These are phyloP conservation scores for Neria commutata DNA, from an alignment of 2,888 invertebrate genomes.

Conservation along the genomic window DNA sequence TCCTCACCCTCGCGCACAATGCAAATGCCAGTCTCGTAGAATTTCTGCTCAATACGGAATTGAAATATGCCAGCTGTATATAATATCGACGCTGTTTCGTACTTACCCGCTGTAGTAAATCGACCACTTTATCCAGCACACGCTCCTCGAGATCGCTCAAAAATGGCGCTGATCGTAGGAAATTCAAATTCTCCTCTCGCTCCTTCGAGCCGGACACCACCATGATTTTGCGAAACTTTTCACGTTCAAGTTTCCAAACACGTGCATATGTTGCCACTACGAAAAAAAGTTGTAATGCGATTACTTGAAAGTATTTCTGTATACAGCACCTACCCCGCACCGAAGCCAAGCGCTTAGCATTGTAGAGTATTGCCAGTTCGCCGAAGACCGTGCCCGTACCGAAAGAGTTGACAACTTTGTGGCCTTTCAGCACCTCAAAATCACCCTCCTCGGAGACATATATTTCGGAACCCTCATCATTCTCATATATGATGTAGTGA, in stretches of 20 bases:
- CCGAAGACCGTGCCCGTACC: conserved; percentile 85
- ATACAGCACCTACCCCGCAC: conserved; percentile 69
- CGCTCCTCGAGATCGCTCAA: conserved; percentile 74
- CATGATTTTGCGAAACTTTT: conserved; percentile 89
- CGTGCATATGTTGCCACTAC: conserved; percentile 76
- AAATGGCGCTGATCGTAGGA: conserved; percentile 80
- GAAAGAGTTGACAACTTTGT: conserved; percentile 77
- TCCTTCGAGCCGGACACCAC: conserved; percentile 83
- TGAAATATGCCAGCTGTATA: background rate
- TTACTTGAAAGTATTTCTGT: background rate
- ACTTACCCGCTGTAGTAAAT: conserved; percentile 81
- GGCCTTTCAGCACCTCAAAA: conserved; percentile 84
- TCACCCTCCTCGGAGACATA: conserved; percentile 86
- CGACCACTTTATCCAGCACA: conserved; percentile 81
- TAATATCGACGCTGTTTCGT: background rate
- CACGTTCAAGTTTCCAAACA: conserved; percentile 87
- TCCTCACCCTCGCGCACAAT: conserved; percentile 85
- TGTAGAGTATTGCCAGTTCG: conserved; percentile 92
- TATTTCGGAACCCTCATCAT: conserved; percentile 83
- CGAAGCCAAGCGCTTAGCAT: conserved; percentile 88
- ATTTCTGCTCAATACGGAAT: conserved; percentile 66
- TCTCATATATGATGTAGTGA: conserved; percentile 78
- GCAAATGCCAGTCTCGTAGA: conserved; percentile 77
- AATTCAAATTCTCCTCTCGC: conserved; percentile 82
- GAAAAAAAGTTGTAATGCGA: conserved; percentile 28